These are phyloP conservation scores for Seira musarum DNA, from an alignment of 2,888 invertebrate genomes.

Conservation along the genomic window DNA sequence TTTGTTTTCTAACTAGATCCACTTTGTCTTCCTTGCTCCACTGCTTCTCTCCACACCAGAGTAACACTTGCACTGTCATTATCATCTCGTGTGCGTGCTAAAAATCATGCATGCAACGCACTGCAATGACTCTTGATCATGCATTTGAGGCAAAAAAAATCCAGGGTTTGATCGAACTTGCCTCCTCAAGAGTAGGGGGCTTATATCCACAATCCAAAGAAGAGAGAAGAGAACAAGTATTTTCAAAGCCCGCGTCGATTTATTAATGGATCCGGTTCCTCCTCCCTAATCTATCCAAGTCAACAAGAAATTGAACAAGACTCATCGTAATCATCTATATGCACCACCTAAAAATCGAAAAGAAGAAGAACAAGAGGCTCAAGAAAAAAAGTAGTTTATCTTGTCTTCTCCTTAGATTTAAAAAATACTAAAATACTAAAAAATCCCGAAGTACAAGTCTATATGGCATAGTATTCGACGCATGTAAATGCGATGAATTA, in stretches of 20 bases:
- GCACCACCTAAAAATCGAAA: neutral
- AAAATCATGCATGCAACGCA: neutral
- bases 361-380: neutral
- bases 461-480: constrained; percentile 5
- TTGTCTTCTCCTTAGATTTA: neutral
- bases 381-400: constrained; percentile 24
- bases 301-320: constrained; percentile 6
- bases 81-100: neutral
- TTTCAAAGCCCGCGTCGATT: neutral
- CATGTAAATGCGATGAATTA: constrained; percentile 26
- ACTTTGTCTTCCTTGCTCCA: constrained; percentile 41
- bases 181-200: too few species aligned
- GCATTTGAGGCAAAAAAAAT: too few species aligned
- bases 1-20: constrained; percentile 15
- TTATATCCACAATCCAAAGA: too few species aligned
- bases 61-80: neutral
- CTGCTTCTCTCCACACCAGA: constrained; percentile 24
- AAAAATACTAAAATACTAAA: neutral
- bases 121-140: neutral
- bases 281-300: constrained; percentile 46
- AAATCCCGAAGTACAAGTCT: neutral
- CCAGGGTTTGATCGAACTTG: too few species aligned
- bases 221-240: too few species aligned
- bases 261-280: constrained; percentile 54
- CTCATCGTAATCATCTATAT: neutral